Percentiles rank a stretch among this genome's conserved stretches.
Evolutionary conservation across 2,888 invertebrate genomes (phyloP).

Genomic region (Fragum sueziense): DNA sequence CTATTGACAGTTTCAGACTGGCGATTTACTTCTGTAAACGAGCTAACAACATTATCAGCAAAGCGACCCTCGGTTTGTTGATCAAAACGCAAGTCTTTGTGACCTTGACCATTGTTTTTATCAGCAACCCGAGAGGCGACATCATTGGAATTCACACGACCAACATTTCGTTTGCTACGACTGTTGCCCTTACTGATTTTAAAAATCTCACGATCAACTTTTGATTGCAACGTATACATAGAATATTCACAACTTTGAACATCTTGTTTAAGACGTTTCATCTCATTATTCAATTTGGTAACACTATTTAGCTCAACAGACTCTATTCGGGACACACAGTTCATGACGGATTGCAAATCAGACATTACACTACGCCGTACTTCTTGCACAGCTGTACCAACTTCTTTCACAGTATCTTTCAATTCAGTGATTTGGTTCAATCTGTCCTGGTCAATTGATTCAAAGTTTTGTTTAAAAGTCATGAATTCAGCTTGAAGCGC

Average conservation of each 20-base stretch:
- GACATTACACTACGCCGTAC: neutral
- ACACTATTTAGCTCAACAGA: neutral
- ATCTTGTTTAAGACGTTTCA: neutral
- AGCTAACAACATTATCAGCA: neutral
- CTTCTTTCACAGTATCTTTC: neutral
- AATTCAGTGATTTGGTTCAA: neutral
- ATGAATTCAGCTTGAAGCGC: neutral
- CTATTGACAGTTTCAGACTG: neutral
- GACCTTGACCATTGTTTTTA: neutral
- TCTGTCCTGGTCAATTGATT: no score
- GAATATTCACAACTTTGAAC: neutral
- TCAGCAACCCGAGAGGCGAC: neutral
- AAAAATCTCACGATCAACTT: neutral
- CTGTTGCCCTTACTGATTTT: neutral
- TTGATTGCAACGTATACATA: neutral
- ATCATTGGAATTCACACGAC: neutral
- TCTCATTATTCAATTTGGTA: neutral
- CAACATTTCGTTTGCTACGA: neutral
- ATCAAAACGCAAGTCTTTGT: neutral
- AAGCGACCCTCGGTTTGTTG: no score
- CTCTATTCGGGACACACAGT: neutral
- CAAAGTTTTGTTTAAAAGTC: neutral
- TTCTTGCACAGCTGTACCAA: neutral
- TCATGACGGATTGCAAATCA: neutral
- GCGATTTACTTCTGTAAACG: neutral